These are phyloP conservation scores for Zosterops pallidus DNA, from an alignment of 2,113 vertebrate genomes.

Conservation along the genomic window DNA sequence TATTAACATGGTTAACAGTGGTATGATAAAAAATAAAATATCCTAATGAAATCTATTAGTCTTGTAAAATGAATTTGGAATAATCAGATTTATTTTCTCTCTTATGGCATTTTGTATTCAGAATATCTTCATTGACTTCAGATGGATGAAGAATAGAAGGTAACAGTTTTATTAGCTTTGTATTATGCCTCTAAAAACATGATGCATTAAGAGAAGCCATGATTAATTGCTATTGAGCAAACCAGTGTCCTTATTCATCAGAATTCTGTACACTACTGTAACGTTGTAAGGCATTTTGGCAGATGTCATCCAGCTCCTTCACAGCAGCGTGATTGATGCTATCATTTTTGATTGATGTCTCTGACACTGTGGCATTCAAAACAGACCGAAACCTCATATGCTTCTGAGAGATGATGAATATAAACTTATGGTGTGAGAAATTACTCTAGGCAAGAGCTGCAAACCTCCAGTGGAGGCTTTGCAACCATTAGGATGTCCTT, in stretches of 20 bases:
- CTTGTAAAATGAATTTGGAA: neutral
- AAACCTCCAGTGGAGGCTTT: neutral
- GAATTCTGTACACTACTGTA: conserved; percentile 25
- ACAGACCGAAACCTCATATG: neutral
- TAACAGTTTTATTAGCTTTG: neutral
- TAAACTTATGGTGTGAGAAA: conserved; percentile 1
- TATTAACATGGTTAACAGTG: neutral
- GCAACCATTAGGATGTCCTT: neutral
- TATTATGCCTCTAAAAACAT: neutral
- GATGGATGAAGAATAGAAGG: neutral
- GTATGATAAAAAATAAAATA: neutral
- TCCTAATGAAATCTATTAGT: neutral
- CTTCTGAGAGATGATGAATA: neutral
- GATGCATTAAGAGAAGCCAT: conserved; percentile 6
- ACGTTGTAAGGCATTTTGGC: conserved; percentile 21
- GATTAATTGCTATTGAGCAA: conserved; percentile 45
- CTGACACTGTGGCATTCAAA: conserved; percentile 36
- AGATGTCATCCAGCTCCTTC: conserved; percentile 25
- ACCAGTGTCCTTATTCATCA: conserved; percentile 45
- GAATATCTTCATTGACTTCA: neutral
- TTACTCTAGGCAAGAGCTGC: neutral
- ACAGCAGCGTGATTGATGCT: conserved; percentile 42
- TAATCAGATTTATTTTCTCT: neutral
- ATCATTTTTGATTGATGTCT: conserved; percentile 51
- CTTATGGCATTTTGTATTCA: neutral